These are phyloP conservation scores for Cremastinae sp. DNA, from an alignment of 2,888 invertebrate species.

Conservation along the genomic window DNA sequence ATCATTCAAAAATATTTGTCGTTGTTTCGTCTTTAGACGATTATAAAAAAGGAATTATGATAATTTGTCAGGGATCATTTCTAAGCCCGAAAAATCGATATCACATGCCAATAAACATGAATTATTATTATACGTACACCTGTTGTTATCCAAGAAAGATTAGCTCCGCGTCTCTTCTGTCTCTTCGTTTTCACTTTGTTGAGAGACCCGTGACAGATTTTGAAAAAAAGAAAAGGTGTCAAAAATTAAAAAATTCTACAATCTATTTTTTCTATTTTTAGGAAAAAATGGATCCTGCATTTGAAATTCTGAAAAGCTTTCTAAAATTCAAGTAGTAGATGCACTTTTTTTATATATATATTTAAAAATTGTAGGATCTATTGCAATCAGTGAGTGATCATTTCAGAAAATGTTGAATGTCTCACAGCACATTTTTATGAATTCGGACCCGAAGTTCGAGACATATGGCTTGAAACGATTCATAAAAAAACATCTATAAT, in stretches of 20 bases:
- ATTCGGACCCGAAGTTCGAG: constrained; percentile 6
- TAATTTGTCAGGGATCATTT: constrained; percentile 37
- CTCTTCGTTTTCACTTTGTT: neutral
- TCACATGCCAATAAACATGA: constrained; percentile 19
- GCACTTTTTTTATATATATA: no score
- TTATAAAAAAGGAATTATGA: constrained; percentile 37
- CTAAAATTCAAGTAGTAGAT: no score
- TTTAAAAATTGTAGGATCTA: no score
- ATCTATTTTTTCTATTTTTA: no score
- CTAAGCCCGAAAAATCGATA: constrained; percentile 35
- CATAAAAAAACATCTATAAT: no score
- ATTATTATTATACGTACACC: constrained; percentile 41
- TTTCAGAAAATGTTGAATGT: neutral
- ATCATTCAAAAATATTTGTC: neutral
- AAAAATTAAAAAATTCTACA: no score
- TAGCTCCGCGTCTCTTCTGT: constrained; percentile 1
- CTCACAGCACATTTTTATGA: constrained; percentile 4
- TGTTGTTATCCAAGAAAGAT: constrained; percentile 43
- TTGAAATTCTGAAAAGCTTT: no score
- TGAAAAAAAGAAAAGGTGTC: neutral
- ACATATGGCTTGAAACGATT: constrained; percentile 7
- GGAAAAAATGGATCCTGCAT: no score
- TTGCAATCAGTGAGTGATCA: no score
- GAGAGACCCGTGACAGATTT: neutral
- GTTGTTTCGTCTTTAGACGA: neutral